phyloP scores from a whole-genome alignment of 1,140 invertebrate species.

The Heliconius nattereri region DNA sequence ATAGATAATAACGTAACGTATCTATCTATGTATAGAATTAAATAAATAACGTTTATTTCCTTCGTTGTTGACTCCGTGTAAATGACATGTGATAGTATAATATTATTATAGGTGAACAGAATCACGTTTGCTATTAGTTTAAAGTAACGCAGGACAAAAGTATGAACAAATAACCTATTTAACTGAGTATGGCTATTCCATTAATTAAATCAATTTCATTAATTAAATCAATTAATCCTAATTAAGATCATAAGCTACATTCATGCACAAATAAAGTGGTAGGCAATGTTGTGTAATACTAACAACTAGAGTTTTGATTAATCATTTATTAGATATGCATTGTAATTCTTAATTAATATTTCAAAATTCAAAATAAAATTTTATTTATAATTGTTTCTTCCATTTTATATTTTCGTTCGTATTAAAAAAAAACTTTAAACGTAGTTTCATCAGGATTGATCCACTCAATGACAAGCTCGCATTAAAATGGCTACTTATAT shows the following conservation, averaged over 20 bases:
- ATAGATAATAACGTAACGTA: too few species aligned
- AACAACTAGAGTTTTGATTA: not conserved
- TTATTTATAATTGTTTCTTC: not conserved
- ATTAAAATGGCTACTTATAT: not conserved
- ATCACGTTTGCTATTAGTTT: not conserved
- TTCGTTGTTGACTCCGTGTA: too few species aligned
- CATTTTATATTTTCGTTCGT: not conserved
- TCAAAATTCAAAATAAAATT: not conserved
- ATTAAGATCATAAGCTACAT: conserved; percentile 7
- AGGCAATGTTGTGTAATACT: not conserved
- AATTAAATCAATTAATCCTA: conserved; percentile 12
- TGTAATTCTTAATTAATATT: not conserved
- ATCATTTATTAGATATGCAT: too few species aligned
- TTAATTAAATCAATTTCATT: conserved; percentile 10
- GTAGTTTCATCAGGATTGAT: not conserved
- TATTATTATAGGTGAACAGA: too few species aligned
- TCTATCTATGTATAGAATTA: too few species aligned
- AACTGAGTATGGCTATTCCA: not conserved
- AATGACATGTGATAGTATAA: too few species aligned
- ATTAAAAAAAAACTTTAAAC: not conserved
- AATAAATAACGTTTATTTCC: too few species aligned
- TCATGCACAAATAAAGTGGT: not conserved
- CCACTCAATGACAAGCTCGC: not conserved
- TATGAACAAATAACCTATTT: conserved; percentile 1
- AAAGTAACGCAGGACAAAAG: not conserved